A percentile compares a stretch with the other conserved stretches of the same genome.
Conservation (phyloP, 1,140 invertebrate genomes). For the Dendrolimus kikuchii region DNA sequence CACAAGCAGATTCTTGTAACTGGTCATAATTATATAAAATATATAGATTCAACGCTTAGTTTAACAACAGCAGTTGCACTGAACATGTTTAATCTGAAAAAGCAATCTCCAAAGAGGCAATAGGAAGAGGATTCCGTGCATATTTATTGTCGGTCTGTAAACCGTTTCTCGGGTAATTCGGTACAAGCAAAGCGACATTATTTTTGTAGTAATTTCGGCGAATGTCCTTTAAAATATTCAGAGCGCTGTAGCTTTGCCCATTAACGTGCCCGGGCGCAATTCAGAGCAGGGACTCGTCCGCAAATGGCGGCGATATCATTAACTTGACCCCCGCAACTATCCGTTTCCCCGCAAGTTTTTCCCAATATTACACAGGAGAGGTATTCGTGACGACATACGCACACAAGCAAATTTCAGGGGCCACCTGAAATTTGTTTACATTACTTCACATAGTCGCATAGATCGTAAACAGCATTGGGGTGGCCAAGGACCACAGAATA, state of each 20-base stretch:
- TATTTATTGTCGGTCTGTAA: conserved; percentile 64
- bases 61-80: conserved; percentile 16
- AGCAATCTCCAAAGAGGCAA: conserved; percentile 60
- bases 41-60: conserved; percentile 15
- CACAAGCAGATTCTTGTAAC: too few species aligned
- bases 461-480: conserved; percentile 4
- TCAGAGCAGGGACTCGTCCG: conserved; percentile 55
- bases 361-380: conserved; percentile 60
- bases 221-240: conserved; percentile 72
- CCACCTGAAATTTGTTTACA: conserved; percentile 27
- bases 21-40: too few species aligned
- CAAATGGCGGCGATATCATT: conserved; percentile 69
- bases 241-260: conserved; percentile 61
- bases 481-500: too few species aligned
- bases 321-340: conserved; percentile 68
- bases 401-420: conserved; percentile 10
- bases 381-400: conserved; percentile 32
- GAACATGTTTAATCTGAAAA: conserved; percentile 55
- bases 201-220: conserved; percentile 70
- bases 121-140: conserved; percentile 60
- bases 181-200: conserved; percentile 68
- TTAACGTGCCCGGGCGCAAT: conserved; percentile 67
- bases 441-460: conserved; percentile 9
- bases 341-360: conserved; percentile 59
- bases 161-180: conserved; percentile 67